phyloP scores from a whole-genome alignment of 2,888 invertebrate species.

The Ophion ventricosus region DNA sequence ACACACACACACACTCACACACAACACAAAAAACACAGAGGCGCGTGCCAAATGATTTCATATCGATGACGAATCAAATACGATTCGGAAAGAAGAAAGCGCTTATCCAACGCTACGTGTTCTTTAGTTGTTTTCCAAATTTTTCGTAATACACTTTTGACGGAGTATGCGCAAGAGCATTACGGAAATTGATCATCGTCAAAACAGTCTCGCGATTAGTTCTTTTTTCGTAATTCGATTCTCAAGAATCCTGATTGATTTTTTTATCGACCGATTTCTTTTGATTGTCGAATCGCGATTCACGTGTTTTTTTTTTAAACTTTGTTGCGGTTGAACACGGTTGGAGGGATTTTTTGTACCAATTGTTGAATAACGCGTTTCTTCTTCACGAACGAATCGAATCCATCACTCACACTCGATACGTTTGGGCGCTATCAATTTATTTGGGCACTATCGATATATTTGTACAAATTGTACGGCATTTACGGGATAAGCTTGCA shows the following conservation, averaged over 20 bases:
- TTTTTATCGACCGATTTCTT: too few relatives aligned
- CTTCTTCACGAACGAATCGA: not conserved
- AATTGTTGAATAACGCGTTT: too few relatives aligned
- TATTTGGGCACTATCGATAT: too few relatives aligned
- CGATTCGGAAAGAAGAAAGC: not conserved
- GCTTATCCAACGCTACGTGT: slow-evolving; percentile 1
- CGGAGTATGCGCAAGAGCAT: not conserved
- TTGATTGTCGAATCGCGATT: too few relatives aligned
- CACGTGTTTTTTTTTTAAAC: too few relatives aligned
- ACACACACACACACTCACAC: slow-evolving; percentile 19
- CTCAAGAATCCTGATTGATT: too few relatives aligned
- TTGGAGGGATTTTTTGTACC: too few relatives aligned
- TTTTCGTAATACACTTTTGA: not conserved
- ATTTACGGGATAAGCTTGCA: too few relatives aligned
- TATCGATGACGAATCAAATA: slow-evolving; percentile 17
- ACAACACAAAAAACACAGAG: not conserved
- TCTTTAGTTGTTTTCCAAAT: not conserved
- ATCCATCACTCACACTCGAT: not conserved
- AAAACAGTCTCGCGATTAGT: not conserved
- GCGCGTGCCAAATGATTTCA: not conserved
- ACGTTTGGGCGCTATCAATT: too few relatives aligned
- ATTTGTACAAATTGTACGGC: too few relatives aligned
- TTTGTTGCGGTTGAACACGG: too few relatives aligned
- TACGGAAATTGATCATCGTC: not conserved
- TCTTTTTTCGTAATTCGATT: not conserved